phyloP scores from a whole-genome alignment of 2,797 vertebrate species.

The Galaxias olidus region DNA sequence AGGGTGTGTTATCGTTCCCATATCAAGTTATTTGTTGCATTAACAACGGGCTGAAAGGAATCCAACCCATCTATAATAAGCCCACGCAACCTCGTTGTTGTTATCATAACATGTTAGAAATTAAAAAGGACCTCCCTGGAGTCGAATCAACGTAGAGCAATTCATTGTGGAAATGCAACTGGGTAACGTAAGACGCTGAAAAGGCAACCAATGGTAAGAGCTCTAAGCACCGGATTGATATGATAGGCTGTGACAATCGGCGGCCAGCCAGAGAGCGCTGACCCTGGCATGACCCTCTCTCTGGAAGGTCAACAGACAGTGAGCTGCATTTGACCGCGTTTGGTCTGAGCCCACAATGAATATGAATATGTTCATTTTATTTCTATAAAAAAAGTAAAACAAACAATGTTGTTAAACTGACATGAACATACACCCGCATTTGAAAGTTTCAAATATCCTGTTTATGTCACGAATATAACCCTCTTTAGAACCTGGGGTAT shows the following conservation, averaged over 20 bases:
- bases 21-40: too few relatives aligned
- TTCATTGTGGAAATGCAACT: constrained; percentile 13
- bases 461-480: background rate
- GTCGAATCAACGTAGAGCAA: constrained; percentile 5
- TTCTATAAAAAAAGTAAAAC: background rate
- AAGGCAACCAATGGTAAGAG: constrained; percentile 17
- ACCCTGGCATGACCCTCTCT: constrained; percentile 24
- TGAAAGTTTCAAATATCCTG: too few relatives aligned
- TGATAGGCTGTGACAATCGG: constrained; percentile 44
- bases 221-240: constrained; percentile 28
- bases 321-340: constrained; percentile 14
- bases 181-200: constrained; percentile 27
- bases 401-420: too few relatives aligned
- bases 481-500: background rate
- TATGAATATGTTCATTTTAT: background rate
- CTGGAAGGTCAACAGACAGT: constrained; percentile 21
- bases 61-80: background rate
- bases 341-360: background rate
- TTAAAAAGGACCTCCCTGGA: background rate
- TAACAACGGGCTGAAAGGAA: background rate
- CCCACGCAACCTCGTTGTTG: background rate
- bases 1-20: too few relatives aligned
- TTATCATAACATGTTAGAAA: constrained; percentile 1
- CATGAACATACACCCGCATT: too few relatives aligned
- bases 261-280: constrained; percentile 27